These are phyloP conservation scores for Selene dorsalis DNA, from an alignment of 2,797 vertebrate species.

Conservation along the genomic window DNA sequence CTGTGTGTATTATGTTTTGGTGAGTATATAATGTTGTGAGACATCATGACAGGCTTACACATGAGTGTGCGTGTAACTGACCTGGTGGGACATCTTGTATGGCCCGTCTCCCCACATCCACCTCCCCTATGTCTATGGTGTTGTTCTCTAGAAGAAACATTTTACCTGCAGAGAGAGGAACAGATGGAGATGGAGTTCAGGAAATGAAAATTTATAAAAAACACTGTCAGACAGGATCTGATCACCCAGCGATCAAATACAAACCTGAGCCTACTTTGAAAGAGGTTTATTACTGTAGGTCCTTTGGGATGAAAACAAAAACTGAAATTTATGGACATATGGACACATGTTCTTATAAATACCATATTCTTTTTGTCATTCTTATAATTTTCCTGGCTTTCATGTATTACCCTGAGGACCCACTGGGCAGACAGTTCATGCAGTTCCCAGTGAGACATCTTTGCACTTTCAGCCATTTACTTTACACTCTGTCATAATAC, in stretches of 20 bases:
- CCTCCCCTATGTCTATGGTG: constrained; percentile 97
- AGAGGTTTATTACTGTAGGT: neutral
- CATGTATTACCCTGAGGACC: no score
- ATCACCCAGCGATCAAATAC: neutral
- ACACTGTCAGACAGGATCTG: neutral
- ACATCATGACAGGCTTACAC: neutral
- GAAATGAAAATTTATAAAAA: neutral
- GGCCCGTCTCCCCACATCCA: constrained; percentile 93
- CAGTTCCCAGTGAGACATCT: neutral
- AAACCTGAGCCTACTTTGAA: neutral
- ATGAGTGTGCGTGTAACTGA: constrained; percentile 25
- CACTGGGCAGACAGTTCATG: neutral
- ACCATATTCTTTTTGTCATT: neutral
- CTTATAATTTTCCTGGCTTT: neutral
- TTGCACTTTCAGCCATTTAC: no score
- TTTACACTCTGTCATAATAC: neutral
- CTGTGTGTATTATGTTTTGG: neutral
- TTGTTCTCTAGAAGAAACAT: constrained; percentile 95
- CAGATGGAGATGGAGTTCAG: neutral
- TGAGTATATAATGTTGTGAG: neutral
- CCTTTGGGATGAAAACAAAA: neutral
- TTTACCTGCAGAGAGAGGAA: constrained; percentile 85
- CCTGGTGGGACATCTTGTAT: constrained; percentile 93
- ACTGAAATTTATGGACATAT: neutral
- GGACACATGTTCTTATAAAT: neutral